phyloP scores from a whole-genome alignment of 2,113 vertebrate genomes.

The Callocephalon fimbriatum region DNA sequence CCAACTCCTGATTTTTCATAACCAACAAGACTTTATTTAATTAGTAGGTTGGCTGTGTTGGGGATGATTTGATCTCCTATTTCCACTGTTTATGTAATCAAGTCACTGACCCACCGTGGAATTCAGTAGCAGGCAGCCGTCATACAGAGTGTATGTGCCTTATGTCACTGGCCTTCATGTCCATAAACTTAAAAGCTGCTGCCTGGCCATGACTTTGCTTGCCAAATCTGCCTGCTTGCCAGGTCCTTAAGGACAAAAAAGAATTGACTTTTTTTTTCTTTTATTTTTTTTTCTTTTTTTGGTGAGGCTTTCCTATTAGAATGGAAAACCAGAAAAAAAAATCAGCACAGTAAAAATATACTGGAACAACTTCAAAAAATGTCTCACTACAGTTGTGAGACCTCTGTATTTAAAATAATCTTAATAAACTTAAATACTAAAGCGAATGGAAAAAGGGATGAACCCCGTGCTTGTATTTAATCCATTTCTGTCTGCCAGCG shows the following conservation, averaged over 20 bases:
- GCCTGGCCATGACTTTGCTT: neutral
- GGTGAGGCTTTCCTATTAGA: neutral
- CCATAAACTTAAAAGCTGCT: conserved; percentile 35
- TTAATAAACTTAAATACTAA: neutral
- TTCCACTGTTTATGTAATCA: conserved; percentile 5
- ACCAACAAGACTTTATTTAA: neutral
- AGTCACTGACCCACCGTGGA: conserved; percentile 42
- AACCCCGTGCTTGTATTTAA: neutral
- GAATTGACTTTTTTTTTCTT: neutral
- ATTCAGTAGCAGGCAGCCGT: conserved; percentile 23
- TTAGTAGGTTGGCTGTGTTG: neutral
- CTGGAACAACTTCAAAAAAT: neutral
- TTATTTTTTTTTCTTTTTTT: neutral
- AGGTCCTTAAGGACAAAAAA: neutral
- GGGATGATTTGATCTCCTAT: neutral
- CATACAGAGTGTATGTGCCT: neutral
- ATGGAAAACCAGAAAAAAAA: neutral
- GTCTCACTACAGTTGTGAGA: neutral
- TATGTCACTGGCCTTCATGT: conserved; percentile 40
- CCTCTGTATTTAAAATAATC: conserved; percentile 10
- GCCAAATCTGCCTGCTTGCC: neutral
- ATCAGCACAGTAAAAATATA: neutral
- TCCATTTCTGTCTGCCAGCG: neutral
- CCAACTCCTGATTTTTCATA: neutral
- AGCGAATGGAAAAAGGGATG: conserved; percentile 21